Percentiles rank a stretch among this genome's conserved stretches.
phyloP scores from a whole-genome alignment of 2,888 invertebrate species.

The Sminthurinus aureus region DNA sequence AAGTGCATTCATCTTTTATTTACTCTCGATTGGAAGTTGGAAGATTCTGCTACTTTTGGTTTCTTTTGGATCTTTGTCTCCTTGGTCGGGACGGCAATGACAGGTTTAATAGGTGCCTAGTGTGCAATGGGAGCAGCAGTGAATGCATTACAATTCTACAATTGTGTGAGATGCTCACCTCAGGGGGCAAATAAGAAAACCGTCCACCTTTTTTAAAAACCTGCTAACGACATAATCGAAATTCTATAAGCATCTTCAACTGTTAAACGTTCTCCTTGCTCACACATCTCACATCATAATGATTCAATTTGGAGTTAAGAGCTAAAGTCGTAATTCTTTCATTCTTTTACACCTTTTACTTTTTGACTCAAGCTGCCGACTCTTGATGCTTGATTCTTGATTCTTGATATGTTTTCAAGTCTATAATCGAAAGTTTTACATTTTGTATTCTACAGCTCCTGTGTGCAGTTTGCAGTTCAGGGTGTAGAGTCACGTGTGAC shows the following conservation, averaged over 20 bases:
- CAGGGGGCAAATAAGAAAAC: constrained; percentile 4
- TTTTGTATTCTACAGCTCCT: no score
- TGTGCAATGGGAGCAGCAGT: background rate
- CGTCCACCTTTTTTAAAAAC: background rate
- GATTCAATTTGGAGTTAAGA: no score
- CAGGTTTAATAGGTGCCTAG: background rate
- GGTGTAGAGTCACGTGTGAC: no score
- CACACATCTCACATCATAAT: no score
- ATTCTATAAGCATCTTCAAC: constrained; percentile 21
- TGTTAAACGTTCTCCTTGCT: background rate
- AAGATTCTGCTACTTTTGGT: no score
- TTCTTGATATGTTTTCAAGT: no score
- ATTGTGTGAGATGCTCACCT: constrained; percentile 9
- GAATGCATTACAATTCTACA: background rate
- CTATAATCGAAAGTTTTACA: no score
- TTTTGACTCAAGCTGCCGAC: no score
- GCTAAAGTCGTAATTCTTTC: constrained; percentile 9
- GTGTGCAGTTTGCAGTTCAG: no score
- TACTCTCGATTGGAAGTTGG: no score
- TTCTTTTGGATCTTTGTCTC: background rate
- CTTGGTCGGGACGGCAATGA: background rate
- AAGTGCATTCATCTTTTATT: no score
- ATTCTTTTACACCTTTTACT: background rate
- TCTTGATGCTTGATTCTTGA: no score
- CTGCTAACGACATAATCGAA: constrained; percentile 27